Base-by-base conservation (phyloP, 1,140 invertebrate species). In the Adelges cooleyi region DNA sequence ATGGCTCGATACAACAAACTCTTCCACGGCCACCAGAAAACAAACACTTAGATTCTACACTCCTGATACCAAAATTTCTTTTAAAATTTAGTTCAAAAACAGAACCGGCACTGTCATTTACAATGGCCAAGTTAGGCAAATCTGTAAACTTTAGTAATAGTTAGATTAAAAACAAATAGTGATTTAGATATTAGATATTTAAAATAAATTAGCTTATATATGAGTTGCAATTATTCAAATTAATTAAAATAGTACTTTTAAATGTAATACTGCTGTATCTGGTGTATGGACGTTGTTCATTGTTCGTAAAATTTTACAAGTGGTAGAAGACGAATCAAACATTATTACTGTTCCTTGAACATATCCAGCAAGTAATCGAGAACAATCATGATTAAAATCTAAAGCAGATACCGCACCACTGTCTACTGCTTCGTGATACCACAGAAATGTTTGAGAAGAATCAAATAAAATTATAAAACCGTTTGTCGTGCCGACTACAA, bases 31-130 rank as follows among this genome's bases (percentile, higher is more conserved):
- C 94, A 42, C 92, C 91, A 54, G 90, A 94, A 75, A 95, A 95
- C 17, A 95, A 75, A 75, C 91, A 95, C 68, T 87, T 87, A 0
- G 90, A 90, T 68, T 90, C 86, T 73, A 88, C 92, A 10, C 86
- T 86, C 56, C 93, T 79, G 4, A 95, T 86, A 3, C 93, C 93
- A 71, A 97, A 82, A 8, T 89, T 84, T 65, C 92, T 79, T 69
- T 90, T 92, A 71, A 97, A 94, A 71, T 84, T 88, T 13, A 98
- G 78, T 71, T 97, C 87, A 82, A 95, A 98, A 3, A 98, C 94
- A n/a, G 92, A 96, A 2, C 95, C 95, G 15, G 94, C 93, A 66
- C 90, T 95, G 74, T 99, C 95, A 20, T 90, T 87, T 51, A 91
- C 90, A 15, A 97, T 75, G 6, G 89, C 90, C 52, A 91, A 73